A percentile compares a stretch with the other conserved stretches of the same genome.
Conservation (phyloP, 2,888 invertebrate species). For the Octodonta nipae region DNA sequence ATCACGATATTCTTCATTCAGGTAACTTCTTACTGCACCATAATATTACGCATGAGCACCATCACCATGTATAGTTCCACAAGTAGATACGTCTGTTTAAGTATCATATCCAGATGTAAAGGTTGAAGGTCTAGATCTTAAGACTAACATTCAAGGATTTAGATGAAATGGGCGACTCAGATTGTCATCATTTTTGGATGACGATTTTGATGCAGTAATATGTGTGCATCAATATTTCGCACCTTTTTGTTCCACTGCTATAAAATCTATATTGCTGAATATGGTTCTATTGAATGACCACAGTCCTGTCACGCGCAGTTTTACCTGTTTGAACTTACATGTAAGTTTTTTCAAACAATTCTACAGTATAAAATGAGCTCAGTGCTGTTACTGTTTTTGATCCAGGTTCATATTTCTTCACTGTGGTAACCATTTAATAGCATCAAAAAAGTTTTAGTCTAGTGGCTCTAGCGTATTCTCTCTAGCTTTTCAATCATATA, state of each 20-base stretch:
- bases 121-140: no score
- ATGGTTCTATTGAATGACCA: constrained; percentile 18
- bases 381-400: constrained; percentile 2
- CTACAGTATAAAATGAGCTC: constrained; percentile 1
- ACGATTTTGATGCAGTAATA: background rate
- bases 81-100: no score
- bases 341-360: constrained; percentile 17
- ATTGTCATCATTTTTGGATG: background rate
- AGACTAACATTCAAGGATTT: no score
- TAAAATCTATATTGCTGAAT: constrained; percentile 12
- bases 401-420: constrained; percentile 3
- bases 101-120: no score
- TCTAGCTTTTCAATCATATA: no score
- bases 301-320: constrained; percentile 13
- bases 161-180: no score
- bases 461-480: no score
- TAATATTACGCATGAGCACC: no score
- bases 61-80: no score
- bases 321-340: constrained; percentile 14
- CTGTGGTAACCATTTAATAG: constrained; percentile 17
- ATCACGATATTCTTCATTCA: no score
- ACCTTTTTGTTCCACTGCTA: constrained; percentile 6
- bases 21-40: no score
- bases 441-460: constrained; percentile 25
- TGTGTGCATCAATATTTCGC: background rate